These are phyloP conservation scores for Alviniconcha marisindica DNA, from an alignment of 1,140 invertebrate genomes.

Conservation along the genomic window DNA sequence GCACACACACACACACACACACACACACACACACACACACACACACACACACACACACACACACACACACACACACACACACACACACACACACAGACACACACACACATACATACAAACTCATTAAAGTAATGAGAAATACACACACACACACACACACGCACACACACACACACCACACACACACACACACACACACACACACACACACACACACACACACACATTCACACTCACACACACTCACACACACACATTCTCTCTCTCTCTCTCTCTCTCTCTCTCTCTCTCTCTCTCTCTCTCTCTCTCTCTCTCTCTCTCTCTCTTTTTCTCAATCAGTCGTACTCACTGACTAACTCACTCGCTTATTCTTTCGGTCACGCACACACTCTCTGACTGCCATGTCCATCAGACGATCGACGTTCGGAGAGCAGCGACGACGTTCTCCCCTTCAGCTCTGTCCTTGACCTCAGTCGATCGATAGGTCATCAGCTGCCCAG, in stretches of 20 bases:
- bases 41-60: too few relatives aligned
- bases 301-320: background rate
- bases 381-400: too few relatives aligned
- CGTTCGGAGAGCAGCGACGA: too few relatives aligned
- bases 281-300: background rate
- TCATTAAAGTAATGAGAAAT: background rate
- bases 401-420: too few relatives aligned
- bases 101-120: background rate
- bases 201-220: conserved; percentile 20
- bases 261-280: background rate
- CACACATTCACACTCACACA: conserved; percentile 14
- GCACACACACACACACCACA: background rate
- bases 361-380: too few relatives aligned
- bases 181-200: background rate
- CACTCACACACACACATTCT: conserved; percentile 1
- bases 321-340: background rate
- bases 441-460: too few relatives aligned
- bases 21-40: too few relatives aligned
- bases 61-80: too few relatives aligned
- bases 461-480: too few relatives aligned
- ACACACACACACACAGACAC: conserved; percentile 7
- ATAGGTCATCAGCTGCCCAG: too few relatives aligned
- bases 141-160: background rate
- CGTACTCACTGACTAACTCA: background rate
- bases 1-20: too few relatives aligned